Conservation (phyloP, 1,140 invertebrate genomes). For the Lasaia peninsularis region DNA sequence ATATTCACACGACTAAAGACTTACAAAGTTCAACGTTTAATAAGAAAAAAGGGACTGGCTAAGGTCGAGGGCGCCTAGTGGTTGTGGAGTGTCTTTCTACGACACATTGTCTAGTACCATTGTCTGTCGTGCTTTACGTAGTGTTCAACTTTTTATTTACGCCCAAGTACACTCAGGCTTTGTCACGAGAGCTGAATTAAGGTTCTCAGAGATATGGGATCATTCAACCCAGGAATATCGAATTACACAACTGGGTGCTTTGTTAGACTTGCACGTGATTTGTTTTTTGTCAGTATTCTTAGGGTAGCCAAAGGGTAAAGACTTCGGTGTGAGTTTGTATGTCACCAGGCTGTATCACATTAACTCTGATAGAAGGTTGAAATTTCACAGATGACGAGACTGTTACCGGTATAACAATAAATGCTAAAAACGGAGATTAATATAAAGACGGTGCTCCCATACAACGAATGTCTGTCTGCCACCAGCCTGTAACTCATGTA, state of each 20-base stretch:
- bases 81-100: constrained; percentile 58
- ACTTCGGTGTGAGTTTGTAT: too few species aligned
- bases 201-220: constrained; percentile 72
- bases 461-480: too few species aligned
- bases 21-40: constrained; percentile 17
- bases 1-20: not conserved
- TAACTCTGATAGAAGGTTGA: too few species aligned
- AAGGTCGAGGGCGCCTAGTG: constrained; percentile 51
- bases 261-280: constrained; percentile 69
- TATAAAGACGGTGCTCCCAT: too few species aligned
- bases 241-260: constrained; percentile 70
- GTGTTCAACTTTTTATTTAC: constrained; percentile 75
- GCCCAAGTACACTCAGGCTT: constrained; percentile 69
- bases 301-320: too few species aligned
- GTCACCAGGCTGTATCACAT: too few species aligned
- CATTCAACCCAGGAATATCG: constrained; percentile 74
- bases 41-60: constrained; percentile 21
- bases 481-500: too few species aligned
- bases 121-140: constrained; percentile 64
- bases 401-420: too few species aligned
- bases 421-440: too few species aligned
- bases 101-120: constrained; percentile 69
- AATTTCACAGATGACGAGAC: too few species aligned
- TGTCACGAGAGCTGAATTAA: constrained; percentile 73
- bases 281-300: not conserved